A percentile compares a stretch with the other conserved stretches of the same genome.
These are phyloP conservation scores for Yponomeuta plumbellus DNA, from an alignment of 2,888 invertebrate species.

Conservation along the genomic window DNA sequence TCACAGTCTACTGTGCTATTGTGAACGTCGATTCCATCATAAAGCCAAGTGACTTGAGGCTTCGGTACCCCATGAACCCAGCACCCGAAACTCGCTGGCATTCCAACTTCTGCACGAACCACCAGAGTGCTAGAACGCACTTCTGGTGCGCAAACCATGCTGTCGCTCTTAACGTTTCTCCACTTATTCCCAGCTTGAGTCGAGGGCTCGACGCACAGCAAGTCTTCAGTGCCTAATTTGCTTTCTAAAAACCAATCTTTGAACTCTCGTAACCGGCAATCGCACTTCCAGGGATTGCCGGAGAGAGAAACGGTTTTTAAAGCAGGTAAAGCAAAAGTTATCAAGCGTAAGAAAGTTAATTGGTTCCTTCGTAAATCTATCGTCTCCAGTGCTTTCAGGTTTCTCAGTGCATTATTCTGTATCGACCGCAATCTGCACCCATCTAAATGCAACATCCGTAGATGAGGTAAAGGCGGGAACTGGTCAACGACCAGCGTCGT, in stretches of 20 bases:
- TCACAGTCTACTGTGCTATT: constrained; percentile 67
- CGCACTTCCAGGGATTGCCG: constrained; percentile 93
- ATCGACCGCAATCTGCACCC: constrained; percentile 86
- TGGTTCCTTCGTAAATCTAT: constrained; percentile 89
- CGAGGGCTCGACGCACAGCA: constrained; percentile 84
- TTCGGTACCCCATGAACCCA: constrained; percentile 89
- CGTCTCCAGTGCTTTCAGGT: constrained; percentile 83
- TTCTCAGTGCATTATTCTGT: constrained; percentile 85
- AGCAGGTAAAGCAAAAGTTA: constrained; percentile 81
- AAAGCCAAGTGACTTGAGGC: constrained; percentile 88
- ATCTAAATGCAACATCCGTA: constrained; percentile 87
- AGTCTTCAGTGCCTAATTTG: constrained; percentile 85
- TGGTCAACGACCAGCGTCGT: constrained; percentile 83
- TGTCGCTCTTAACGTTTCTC: constrained; percentile 84
- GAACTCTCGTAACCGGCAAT: constrained; percentile 89
- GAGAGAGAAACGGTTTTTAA: constrained; percentile 88
- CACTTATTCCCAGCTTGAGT: constrained; percentile 83
- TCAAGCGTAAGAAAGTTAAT: constrained; percentile 79
- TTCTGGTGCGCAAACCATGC: constrained; percentile 89
- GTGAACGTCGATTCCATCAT: constrained; percentile 79
- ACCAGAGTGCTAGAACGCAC: constrained; percentile 79
- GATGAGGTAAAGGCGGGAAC: constrained; percentile 88
- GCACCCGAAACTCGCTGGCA: constrained; percentile 89
- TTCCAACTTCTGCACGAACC: constrained; percentile 85
- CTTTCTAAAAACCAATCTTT: constrained; percentile 89